Percentiles rank a stretch among this genome's conserved stretches.
Conservation (phyloP, 2,888 invertebrate genomes). For the Drosophila peninsularis region DNA sequence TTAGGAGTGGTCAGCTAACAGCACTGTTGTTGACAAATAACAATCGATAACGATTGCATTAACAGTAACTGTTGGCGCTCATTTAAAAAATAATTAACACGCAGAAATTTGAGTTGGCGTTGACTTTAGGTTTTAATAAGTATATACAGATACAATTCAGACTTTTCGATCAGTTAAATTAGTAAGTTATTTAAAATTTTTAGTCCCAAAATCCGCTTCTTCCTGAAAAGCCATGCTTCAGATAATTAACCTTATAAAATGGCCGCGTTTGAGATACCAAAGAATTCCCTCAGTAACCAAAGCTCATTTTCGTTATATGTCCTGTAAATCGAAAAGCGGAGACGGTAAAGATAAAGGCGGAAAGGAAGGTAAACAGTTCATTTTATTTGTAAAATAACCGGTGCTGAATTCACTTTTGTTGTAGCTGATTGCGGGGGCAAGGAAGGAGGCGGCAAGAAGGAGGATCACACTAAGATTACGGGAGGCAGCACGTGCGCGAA, state of each 20-base stretch:
- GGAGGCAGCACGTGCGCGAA: slow-evolving; percentile 16
- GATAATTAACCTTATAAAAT: slow-evolving; percentile 16
- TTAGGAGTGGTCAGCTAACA: slow-evolving; percentile 7
- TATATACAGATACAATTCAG: background rate
- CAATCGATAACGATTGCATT: slow-evolving; percentile 15
- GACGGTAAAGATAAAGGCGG: background rate
- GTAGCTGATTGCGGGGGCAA: background rate
- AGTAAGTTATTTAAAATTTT: background rate
- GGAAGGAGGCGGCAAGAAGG: background rate
- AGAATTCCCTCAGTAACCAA: slow-evolving; percentile 2
- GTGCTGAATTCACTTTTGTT: background rate
- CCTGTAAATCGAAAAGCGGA: slow-evolving; percentile 20
- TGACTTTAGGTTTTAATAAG: background rate
- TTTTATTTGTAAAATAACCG: background rate
- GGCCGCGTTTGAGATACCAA: background rate
- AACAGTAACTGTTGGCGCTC: slow-evolving; percentile 2
- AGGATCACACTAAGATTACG: slow-evolving; percentile 11
- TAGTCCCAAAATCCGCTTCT: background rate
- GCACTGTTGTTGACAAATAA: background rate
- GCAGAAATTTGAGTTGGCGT: background rate
- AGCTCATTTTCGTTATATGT: slow-evolving; percentile 16
- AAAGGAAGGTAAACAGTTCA: background rate
- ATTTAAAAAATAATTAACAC: background rate
- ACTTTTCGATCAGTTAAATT: background rate
- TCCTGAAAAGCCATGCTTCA: slow-evolving; percentile 33